phyloP scores from a whole-genome alignment of 2,888 invertebrate genomes.

The Oscheius sp. region DNA sequence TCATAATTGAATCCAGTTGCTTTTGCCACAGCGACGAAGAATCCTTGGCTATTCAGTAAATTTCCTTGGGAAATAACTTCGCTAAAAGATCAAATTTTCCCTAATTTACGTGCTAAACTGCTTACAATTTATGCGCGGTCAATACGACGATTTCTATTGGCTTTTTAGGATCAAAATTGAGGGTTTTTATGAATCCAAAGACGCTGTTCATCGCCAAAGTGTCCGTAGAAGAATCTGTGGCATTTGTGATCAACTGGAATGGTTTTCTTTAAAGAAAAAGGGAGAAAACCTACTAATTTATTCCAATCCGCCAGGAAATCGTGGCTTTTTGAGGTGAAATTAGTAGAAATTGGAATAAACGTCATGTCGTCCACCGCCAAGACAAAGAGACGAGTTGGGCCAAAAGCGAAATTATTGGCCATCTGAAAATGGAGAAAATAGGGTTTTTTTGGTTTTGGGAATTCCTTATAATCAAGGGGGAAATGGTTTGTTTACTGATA shows the following conservation, averaged over 20 bases:
- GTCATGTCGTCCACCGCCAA: background rate
- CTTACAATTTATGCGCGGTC: slow-evolving; percentile 12
- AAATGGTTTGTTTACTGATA: too few relatives aligned
- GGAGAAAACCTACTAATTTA: background rate
- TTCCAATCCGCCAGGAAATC: slow-evolving; percentile 4
- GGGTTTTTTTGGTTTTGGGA: too few relatives aligned
- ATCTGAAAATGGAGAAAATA: background rate
- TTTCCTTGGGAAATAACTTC: background rate
- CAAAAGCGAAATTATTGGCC: background rate
- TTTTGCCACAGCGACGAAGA: slow-evolving; percentile 7
- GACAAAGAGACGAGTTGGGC: background rate
- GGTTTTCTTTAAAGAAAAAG: background rate
- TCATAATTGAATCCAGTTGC: background rate
- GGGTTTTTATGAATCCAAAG: background rate
- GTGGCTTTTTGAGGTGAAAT: background rate
- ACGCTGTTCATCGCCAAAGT: background rate
- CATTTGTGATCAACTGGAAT: background rate
- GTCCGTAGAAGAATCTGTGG: background rate
- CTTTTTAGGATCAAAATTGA: background rate
- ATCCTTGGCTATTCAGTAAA: background rate
- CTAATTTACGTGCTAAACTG: too few relatives aligned
- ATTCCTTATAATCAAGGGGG: too few relatives aligned
- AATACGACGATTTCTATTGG: slow-evolving; percentile 2
- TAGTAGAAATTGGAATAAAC: background rate
- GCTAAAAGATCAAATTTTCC: background rate